These are phyloP conservation scores for Umimayanthus kanabou DNA, from an alignment of 92 coral and sea anemone genomes.

Conservation along the genomic window DNA sequence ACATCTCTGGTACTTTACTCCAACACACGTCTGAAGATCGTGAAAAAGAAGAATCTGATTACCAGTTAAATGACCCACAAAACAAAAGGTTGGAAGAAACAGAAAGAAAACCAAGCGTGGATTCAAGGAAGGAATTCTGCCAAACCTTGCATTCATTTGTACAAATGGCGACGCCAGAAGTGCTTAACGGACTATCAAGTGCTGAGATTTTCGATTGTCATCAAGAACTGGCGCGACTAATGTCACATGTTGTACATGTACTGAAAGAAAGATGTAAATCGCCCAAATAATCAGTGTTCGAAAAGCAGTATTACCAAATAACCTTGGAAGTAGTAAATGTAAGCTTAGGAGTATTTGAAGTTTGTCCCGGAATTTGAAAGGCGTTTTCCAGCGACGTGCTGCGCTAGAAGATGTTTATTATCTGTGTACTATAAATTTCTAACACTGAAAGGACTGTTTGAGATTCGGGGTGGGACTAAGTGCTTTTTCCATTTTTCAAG, in stretches of 20 bases:
- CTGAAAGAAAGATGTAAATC: conserved; percentile 57
- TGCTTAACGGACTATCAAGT: conserved; percentile 61
- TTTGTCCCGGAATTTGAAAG: background rate
- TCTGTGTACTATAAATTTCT: background rate
- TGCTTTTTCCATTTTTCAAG: too few relatives aligned
- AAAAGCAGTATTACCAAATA: background rate
- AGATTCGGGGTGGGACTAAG: background rate
- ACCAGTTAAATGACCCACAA: background rate
- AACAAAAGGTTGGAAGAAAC: conserved; percentile 1
- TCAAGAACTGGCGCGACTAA: conserved; percentile 65
- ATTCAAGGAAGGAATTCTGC: conserved; percentile 44
- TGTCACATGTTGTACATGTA: conserved; percentile 64
- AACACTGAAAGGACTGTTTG: background rate
- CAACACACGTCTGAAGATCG: background rate
- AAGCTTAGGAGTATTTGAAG: background rate
- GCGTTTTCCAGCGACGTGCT: too few relatives aligned
- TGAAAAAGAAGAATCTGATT: conserved; percentile 1
- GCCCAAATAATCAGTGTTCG: conserved; percentile 1
- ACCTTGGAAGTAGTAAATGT: background rate
- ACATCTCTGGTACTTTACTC: background rate
- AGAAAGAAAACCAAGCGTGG: conserved; percentile 29
- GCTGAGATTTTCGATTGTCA: conserved; percentile 80
- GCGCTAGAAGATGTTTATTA: background rate
- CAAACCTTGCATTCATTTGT: conserved; percentile 54
- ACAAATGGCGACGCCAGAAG: conserved; percentile 67